Conservation (phyloP, 2,113 vertebrate species). For the Phodopus roborovskii region DNA sequence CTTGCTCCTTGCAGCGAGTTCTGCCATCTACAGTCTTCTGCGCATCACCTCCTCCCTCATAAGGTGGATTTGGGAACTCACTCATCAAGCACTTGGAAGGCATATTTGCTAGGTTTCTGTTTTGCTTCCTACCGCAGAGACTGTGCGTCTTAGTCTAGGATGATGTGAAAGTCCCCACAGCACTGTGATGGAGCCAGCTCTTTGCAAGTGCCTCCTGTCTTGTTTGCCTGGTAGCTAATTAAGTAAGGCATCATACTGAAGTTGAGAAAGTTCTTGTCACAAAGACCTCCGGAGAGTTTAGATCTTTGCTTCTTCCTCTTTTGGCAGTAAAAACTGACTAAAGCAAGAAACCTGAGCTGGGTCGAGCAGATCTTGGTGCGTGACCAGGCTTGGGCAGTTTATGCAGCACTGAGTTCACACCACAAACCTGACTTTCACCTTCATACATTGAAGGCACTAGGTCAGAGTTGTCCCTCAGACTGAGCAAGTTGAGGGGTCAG, state of each 20-base stretch:
- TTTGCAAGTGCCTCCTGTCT: neutral
- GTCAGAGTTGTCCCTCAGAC: neutral
- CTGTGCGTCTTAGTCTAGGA: rapidly evolving
- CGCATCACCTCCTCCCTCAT: neutral
- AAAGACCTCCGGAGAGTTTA: neutral
- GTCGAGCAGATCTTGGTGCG: neutral
- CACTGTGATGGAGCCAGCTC: rapidly evolving
- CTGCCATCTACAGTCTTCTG: neutral
- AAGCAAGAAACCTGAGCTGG: neutral
- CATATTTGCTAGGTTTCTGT: neutral
- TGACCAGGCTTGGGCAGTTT: neutral
- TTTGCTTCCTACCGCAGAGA: neutral
- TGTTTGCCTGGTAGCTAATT: slow-evolving; percentile 2
- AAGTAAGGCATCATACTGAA: neutral
- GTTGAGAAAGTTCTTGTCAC: slow-evolving; percentile 2
- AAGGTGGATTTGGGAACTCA: neutral
- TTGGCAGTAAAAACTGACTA: neutral
- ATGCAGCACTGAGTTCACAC: rapidly evolving
- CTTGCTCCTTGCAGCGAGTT: neutral
- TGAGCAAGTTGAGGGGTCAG: neutral
- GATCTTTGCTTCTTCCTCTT: neutral
- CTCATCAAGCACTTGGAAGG: neutral
- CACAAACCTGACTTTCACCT: neutral
- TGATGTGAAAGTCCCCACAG: neutral
- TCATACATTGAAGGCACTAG: neutral